Percentiles rank a stretch among this genome's conserved stretches.
Evolutionary conservation across 1,140 invertebrate species (phyloP).

Genomic region (Drosophila pallidifrons): DNA sequence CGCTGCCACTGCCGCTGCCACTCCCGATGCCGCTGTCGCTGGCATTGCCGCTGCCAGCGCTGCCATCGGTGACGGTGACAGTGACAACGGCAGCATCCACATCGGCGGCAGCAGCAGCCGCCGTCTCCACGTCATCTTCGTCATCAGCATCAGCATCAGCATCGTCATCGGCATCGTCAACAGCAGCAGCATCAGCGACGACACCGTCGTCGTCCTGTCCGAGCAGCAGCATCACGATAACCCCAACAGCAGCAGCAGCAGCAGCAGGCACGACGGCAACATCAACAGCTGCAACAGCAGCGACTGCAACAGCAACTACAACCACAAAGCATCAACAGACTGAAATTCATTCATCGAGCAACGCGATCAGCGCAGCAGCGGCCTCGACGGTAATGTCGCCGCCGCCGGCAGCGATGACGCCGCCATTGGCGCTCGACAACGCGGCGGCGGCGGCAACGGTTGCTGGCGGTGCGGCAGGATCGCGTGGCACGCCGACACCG

Average conservation of each 20-base stretch:
- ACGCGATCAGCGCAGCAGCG: conserved; percentile 63
- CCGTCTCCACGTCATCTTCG: conserved; percentile 52
- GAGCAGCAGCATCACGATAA: conserved; percentile 51
- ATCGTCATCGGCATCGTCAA: conserved; percentile 30
- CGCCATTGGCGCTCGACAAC: conserved; percentile 47
- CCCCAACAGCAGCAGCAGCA: conserved; percentile 27
- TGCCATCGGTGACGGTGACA: conserved; percentile 51
- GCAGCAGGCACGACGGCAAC: conserved; percentile 43
- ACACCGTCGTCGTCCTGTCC: conserved; percentile 45
- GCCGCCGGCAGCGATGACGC: conserved; percentile 71
- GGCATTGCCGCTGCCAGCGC: conserved; percentile 27
- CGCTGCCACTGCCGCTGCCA: conserved; percentile 53
- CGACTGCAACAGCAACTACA: conserved; percentile 33
- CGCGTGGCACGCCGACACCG: conserved; percentile 67
- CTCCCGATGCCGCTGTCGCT: conserved; percentile 40
- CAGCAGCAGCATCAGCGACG: conserved; percentile 24
- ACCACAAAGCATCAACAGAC: conserved; percentile 69
- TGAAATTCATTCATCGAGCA: conserved; percentile 81
- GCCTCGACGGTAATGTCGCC: conserved; percentile 83
- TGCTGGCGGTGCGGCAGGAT: conserved; percentile 21
- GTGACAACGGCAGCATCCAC: conserved; percentile 45
- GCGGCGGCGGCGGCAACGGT: conserved; percentile 1
- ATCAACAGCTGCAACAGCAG: conserved; percentile 51
- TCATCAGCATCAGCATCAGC: conserved; percentile 48
- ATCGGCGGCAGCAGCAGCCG: conserved; percentile 31